Conservation (phyloP, 2,888 invertebrate genomes). For the Dioctria linearis region DNA sequence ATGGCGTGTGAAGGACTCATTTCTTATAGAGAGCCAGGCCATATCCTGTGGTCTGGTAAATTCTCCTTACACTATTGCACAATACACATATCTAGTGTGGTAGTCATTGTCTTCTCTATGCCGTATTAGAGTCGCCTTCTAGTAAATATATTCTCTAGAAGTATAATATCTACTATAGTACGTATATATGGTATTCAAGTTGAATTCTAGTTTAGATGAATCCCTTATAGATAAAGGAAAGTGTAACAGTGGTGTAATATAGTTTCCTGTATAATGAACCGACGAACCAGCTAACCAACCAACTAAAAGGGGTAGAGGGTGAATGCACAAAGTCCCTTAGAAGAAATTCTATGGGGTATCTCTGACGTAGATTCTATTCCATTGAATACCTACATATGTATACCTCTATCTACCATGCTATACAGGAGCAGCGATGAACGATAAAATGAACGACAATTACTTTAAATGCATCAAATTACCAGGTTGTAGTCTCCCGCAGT, state of each 20-base stretch:
- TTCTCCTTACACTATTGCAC: slow-evolving; percentile 35
- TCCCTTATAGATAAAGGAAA: slow-evolving; percentile 34
- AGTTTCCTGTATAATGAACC: slow-evolving; percentile 1
- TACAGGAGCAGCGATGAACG: background rate
- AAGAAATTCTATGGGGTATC: background rate
- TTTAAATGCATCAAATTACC: slow-evolving; percentile 50
- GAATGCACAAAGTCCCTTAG: slow-evolving; percentile 4
- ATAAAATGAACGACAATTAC: slow-evolving; percentile 51
- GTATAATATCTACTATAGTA: too few species aligned
- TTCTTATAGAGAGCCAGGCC: slow-evolving; percentile 35
- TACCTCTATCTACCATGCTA: background rate
- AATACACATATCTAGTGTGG: slow-evolving; percentile 4
- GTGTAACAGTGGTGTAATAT: slow-evolving; percentile 40
- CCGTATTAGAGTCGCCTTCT: slow-evolving; percentile 1
- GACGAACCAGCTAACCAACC: background rate
- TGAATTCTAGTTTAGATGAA: slow-evolving; percentile 7
- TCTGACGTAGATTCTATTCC: background rate
- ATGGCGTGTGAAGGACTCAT: slow-evolving; percentile 42
- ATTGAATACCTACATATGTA: background rate
- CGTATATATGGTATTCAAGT: background rate
- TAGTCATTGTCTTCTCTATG: slow-evolving; percentile 14
- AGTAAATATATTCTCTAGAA: background rate
- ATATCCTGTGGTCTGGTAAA: slow-evolving; percentile 46
- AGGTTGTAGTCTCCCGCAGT: slow-evolving; percentile 30
- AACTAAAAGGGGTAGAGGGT: too few species aligned